Conservation (phyloP, 2,113 vertebrate genomes). For the Hippocampus abdominalis region DNA sequence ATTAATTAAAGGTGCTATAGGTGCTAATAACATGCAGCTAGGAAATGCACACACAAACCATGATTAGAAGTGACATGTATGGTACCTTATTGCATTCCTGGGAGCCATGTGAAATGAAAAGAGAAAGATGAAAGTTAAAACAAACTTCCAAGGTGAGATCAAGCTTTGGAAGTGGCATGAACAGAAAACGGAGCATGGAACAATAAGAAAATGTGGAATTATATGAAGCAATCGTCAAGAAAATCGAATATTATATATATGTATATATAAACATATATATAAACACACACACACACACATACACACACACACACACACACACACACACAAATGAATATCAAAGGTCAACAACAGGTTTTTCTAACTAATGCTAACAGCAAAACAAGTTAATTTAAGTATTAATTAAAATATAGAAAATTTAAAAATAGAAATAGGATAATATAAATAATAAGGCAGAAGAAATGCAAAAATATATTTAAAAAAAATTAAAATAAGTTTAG, state of each 20-base stretch:
- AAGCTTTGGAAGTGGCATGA: conserved; percentile 4
- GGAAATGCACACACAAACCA: conserved; percentile 44
- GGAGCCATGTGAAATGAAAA: conserved; percentile 85
- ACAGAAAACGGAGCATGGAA: conserved; percentile 10
- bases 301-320: too few species aligned
- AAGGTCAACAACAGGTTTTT: too few species aligned
- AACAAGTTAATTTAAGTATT: too few species aligned
- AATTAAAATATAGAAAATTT: too few species aligned
- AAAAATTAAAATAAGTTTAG: neutral
- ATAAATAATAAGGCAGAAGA: too few species aligned
- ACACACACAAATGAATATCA: too few species aligned
- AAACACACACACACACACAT: too few species aligned
- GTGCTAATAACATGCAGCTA: conserved; percentile 1
- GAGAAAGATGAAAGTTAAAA: conserved; percentile 87
- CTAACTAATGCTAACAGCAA: too few species aligned
- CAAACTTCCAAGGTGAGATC: conserved; percentile 26
- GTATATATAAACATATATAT: too few species aligned
- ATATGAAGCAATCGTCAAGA: neutral
- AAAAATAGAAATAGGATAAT: too few species aligned
- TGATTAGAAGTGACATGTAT: conserved; percentile 71
- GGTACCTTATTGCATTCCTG: conserved; percentile 98
- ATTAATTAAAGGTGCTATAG: conserved; percentile 28
- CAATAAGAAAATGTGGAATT: conserved; percentile 8
- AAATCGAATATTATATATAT: neutral
- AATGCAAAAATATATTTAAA: neutral